phyloP scores from a whole-genome alignment of 2,797 vertebrate species.

The Girardinus metallicus region DNA sequence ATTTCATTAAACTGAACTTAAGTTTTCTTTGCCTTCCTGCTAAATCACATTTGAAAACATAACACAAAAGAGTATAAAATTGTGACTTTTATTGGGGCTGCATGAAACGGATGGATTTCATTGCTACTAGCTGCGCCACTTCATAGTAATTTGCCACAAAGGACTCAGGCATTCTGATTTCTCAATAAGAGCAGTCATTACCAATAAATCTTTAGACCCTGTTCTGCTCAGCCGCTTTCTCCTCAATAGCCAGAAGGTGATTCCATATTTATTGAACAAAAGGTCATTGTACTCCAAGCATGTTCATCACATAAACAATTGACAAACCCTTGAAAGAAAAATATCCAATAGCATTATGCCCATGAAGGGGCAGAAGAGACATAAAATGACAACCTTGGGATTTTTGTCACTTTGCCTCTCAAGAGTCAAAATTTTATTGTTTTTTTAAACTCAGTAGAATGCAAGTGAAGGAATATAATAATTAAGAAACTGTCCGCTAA shows the following conservation, averaged over 20 bases:
- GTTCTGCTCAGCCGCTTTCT: slow-evolving; percentile 28
- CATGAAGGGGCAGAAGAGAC: slow-evolving; percentile 31
- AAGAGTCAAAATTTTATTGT: slow-evolving; percentile 54
- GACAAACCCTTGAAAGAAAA: slow-evolving; percentile 23
- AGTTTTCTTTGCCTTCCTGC: neutral
- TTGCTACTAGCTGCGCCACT: neutral
- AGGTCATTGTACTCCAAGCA: slow-evolving; percentile 19
- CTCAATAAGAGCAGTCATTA: slow-evolving; percentile 10
- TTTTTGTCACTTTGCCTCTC: slow-evolving; percentile 44
- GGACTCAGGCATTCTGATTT: slow-evolving; percentile 18
- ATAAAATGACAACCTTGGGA: slow-evolving; percentile 31
- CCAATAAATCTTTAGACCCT: slow-evolving; percentile 35
- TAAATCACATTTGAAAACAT: neutral
- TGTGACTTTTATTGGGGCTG: neutral
- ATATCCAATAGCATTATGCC: slow-evolving; percentile 26
- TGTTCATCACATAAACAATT: slow-evolving; percentile 46
- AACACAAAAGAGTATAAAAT: neutral
- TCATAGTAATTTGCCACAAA: slow-evolving; percentile 10
- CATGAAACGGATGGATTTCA: neutral
- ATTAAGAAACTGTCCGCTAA: neutral
- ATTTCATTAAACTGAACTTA: neutral
- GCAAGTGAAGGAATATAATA: slow-evolving; percentile 60
- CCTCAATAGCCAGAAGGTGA: slow-evolving; percentile 23
- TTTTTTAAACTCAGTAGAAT: slow-evolving; percentile 64
- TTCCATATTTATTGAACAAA: slow-evolving; percentile 27